Percentiles rank a stretch among this genome's conserved stretches.
phyloP scores from a whole-genome alignment of 2,113 vertebrate genomes.

The Tylochromis polylepis region DNA sequence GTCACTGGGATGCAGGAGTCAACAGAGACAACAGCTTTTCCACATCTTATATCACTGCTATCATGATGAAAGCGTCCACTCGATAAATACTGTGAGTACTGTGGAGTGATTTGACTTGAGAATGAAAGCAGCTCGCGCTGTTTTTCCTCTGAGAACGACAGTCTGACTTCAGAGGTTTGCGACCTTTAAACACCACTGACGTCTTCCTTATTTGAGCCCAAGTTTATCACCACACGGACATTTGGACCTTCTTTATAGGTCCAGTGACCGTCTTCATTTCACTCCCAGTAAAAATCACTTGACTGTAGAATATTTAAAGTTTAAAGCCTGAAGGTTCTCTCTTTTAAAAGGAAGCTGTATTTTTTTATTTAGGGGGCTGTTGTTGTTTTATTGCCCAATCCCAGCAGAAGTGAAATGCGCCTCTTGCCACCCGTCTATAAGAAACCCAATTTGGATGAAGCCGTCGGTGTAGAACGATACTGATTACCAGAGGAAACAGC shows the following conservation, averaged over 20 bases:
- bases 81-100: neutral
- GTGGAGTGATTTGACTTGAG: neutral
- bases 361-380: neutral
- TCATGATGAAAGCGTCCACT: neutral
- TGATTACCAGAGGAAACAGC: neutral
- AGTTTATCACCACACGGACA: neutral
- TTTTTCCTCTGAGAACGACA: neutral
- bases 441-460: neutral
- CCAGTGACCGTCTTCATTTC: neutral
- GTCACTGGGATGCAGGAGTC: too few species aligned
- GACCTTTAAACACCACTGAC: neutral
- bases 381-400: slow-evolving; percentile 13
- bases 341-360: neutral
- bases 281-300: neutral
- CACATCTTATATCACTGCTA: neutral
- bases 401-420: neutral
- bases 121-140: neutral
- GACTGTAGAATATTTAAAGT: neutral
- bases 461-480: neutral
- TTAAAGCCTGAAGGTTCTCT: neutral
- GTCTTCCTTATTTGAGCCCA: neutral
- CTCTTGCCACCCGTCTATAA: neutral
- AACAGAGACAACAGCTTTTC: neutral
- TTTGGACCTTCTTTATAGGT: neutral
- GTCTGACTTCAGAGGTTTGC: neutral